These are phyloP conservation scores for Uropsilus gracilis DNA, from an alignment of 2,113 vertebrate genomes.

Conservation along the genomic window DNA sequence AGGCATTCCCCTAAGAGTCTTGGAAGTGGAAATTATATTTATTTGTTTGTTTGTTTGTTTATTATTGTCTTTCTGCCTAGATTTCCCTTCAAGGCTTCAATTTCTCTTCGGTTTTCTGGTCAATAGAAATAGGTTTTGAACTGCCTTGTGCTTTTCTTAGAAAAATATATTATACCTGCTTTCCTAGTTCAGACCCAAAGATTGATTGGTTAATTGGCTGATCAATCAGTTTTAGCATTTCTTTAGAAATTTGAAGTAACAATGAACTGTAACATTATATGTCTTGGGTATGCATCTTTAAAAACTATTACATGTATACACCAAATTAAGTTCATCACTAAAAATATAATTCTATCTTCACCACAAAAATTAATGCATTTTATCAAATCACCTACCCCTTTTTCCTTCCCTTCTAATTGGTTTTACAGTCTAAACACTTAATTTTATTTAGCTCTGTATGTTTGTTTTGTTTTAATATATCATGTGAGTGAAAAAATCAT, in stretches of 20 bases:
- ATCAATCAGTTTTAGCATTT: not conserved
- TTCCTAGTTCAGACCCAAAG: not conserved
- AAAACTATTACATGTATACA: not conserved
- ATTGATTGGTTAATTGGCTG: not conserved
- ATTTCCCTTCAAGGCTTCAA: not conserved
- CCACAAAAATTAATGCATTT: not conserved
- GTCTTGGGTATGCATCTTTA: not conserved
- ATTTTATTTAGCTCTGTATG: not conserved
- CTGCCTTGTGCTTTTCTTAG: not conserved
- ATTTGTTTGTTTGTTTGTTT: too few species aligned
- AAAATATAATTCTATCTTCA: not conserved
- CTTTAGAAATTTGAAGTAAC: not conserved
- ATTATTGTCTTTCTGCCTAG: not conserved
- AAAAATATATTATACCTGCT: not conserved
- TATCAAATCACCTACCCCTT: not conserved
- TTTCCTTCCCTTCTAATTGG: not conserved
- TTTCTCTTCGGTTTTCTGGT: not conserved
- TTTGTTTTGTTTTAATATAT: not conserved
- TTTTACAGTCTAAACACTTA: not conserved
- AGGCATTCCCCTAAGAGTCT: not conserved
- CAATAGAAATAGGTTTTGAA: not conserved
- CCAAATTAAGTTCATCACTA: not conserved
- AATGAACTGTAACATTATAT: not conserved
- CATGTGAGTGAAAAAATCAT: not conserved
- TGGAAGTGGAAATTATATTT: too few species aligned